phyloP scores from a whole-genome alignment of 2,113 vertebrate genomes.

The Oncorhynchus clarkii region DNA sequence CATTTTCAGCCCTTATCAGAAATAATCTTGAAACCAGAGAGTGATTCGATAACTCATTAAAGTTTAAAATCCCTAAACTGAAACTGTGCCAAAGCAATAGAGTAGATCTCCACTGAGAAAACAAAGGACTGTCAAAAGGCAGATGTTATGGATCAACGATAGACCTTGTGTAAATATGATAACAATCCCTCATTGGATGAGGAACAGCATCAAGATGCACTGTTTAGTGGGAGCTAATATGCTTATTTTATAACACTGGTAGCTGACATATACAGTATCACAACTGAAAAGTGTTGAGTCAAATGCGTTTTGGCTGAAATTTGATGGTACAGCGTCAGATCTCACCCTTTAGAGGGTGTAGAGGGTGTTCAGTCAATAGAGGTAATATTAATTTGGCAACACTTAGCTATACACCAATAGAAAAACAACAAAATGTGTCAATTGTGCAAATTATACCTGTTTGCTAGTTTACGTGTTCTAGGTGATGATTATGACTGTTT shows the following conservation, averaged over 20 bases:
- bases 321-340: not conserved
- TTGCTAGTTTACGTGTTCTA: slow-evolving; percentile 32
- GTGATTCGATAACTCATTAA: slow-evolving; percentile 8
- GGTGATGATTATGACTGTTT: slow-evolving; percentile 50
- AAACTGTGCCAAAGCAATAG: not conserved
- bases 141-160: not conserved
- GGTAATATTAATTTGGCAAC: slow-evolving; percentile 1
- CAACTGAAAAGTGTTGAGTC: not conserved
- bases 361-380: not conserved
- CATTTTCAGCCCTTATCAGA: slow-evolving; percentile 16
- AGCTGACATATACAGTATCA: not conserved
- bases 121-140: not conserved
- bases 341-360: not conserved
- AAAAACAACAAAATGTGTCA: slow-evolving; percentile 19
- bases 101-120: not conserved
- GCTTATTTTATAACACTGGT: not conserved
- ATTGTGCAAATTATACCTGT: slow-evolving; percentile 41
- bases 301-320: not conserved
- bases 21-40: not conserved
- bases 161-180: too few relatives aligned
- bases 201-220: not conserved
- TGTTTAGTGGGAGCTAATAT: too few relatives aligned
- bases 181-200: not conserved
- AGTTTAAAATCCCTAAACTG: slow-evolving; percentile 30
- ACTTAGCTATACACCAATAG: not conserved